Conservation (phyloP, 2,888 invertebrate species). For the Dorcus hopei region DNA sequence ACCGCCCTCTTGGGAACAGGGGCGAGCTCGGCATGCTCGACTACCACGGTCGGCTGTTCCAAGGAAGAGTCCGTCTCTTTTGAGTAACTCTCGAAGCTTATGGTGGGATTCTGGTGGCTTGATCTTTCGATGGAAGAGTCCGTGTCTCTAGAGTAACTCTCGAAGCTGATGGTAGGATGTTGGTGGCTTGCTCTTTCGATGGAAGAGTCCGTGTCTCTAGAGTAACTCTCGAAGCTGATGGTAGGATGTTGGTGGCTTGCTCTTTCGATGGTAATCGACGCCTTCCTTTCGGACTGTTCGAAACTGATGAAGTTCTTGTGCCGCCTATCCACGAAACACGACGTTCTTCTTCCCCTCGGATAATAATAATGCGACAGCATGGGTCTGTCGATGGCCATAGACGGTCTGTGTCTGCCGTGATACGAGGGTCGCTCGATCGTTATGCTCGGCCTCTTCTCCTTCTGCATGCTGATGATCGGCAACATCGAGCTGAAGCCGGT, state of each 20-base stretch:
- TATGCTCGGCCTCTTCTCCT: conserved; percentile 38
- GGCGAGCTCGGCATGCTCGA: conserved; percentile 25
- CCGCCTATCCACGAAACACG: conserved; percentile 41
- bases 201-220: conserved; percentile 19
- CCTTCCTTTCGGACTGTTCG: conserved; percentile 41
- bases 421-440: conserved; percentile 33
- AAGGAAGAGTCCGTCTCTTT: conserved; percentile 46
- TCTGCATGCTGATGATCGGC: conserved; percentile 36
- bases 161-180: conserved; percentile 24
- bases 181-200: conserved; percentile 32
- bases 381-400: conserved; percentile 41
- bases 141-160: conserved; percentile 12
- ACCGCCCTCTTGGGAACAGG: too few relatives aligned
- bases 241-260: conserved; percentile 26
- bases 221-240: conserved; percentile 20
- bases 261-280: conserved; percentile 35
- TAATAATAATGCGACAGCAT: conserved; percentile 31
- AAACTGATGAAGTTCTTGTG: conserved; percentile 46
- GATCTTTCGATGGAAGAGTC: conserved; percentile 26
- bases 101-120: conserved; percentile 14
- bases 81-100: conserved; percentile 14
- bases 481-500: conserved; percentile 39
- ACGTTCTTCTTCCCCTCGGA: conserved; percentile 38
- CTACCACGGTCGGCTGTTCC: conserved; percentile 31
- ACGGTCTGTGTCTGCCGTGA: conserved; percentile 36